Evolutionary conservation across 2,113 vertebrate genomes (phyloP), one percentile per base, ranked within the genome.

Genomic region (Balaenoptera acutorostrata): DNA sequence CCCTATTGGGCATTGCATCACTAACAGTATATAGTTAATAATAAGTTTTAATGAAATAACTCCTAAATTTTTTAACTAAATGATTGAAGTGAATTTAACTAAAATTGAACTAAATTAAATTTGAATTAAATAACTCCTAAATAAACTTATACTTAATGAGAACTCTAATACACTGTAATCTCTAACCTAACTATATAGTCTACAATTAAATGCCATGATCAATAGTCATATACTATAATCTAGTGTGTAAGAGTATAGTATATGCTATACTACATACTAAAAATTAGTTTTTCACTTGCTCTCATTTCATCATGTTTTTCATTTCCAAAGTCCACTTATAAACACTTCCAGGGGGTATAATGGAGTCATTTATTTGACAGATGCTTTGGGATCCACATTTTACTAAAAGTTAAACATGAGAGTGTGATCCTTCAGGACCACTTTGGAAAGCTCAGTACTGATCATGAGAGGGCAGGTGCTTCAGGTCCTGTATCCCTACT

Each of bases 381-480:
- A 15, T 27, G 33, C 17, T 85, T 52, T 25, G 83, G 41, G 69
- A 18, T 8, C 75, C 44, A 8, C 36, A 13, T 57, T 69, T 64
- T 31, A 1, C 80, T 12, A 29, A 59, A 25, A 29, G 12, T 25
- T n/a, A 8, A 31, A 3, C 11, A 2, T 13, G 12, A 52, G 25
- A 5, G 20, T 20, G 3, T 9, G 21, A 10, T 23, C 49, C 18
- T 46, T 39, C 10, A 9, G 69, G 49, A 12, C 68, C 61, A 59
- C 49, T 55, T 25, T 21, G 46, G 20, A 5, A 44, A 49, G 69
- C 46, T 14, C 15, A 15, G 61, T 3, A 5, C 14, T 4, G n/a
- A 36, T 8, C 2, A 1, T 0, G 9, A 4, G 52, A 31, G 8
- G 25, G 11, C 44, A 0, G 18, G 12, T 7, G 0, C 52, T 18